A percentile compares a stretch with the other conserved stretches of the same genome.
Conservation (phyloP, 2,888 invertebrate species). For the Mongoloraphidia duomilia region DNA sequence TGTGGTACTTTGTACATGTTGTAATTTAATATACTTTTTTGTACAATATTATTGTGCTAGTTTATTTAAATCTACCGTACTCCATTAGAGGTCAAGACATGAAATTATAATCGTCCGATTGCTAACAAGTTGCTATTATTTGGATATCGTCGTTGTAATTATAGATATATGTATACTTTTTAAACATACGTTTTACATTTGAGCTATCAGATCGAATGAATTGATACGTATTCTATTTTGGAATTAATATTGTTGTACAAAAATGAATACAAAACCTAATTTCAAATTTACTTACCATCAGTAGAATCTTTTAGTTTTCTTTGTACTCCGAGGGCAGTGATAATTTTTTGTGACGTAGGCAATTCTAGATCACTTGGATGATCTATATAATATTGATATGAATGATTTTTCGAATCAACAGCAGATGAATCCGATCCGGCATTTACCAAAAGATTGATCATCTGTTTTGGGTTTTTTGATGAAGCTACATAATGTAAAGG, state of each 20-base stretch:
- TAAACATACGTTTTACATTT: too few species aligned
- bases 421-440: slow-evolving; percentile 47
- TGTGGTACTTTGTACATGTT: too few species aligned
- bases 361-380: slow-evolving; percentile 38
- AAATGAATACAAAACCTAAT: not conserved
- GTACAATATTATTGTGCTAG: too few species aligned
- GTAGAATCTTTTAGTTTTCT: slow-evolving; percentile 9
- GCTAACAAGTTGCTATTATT: too few species aligned
- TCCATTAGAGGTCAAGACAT: too few species aligned
- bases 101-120: too few species aligned
- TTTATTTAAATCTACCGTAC: too few species aligned
- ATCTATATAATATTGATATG: slow-evolving; percentile 41
- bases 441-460: slow-evolving; percentile 43
- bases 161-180: too few species aligned
- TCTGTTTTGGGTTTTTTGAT: slow-evolving; percentile 38
- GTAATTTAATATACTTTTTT: too few species aligned
- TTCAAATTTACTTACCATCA: not conserved
- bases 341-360: slow-evolving; percentile 26
- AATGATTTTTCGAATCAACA: slow-evolving; percentile 40
- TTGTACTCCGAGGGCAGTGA: not conserved
- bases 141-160: too few species aligned
- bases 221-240: not conserved
- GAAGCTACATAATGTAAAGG: slow-evolving; percentile 52
- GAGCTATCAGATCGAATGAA: not conserved
- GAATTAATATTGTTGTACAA: not conserved